A percentile compares a stretch with the other conserved stretches of the same genome.
These are phyloP conservation scores for Andricus quercusramuli DNA, from an alignment of 2,888 invertebrate genomes.

Conservation along the genomic window DNA sequence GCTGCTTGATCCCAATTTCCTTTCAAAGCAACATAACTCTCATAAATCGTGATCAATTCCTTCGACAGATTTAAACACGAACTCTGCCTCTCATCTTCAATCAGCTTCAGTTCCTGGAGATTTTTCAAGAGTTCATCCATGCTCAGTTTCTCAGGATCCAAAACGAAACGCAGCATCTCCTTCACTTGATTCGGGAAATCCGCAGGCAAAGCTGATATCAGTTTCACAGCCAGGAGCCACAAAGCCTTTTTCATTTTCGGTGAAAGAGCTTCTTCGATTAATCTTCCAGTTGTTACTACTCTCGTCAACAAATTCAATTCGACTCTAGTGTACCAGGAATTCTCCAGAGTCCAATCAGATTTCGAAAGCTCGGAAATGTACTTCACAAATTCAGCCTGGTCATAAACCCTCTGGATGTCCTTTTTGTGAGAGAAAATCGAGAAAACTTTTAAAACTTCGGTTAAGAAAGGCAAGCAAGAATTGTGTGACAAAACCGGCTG, in stretches of 20 bases:
- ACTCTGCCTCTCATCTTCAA: conserved; percentile 36
- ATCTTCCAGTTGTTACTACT: conserved; percentile 62
- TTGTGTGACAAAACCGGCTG: conserved; percentile 78
- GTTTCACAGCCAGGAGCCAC: conserved; percentile 71
- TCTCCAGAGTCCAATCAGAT: conserved; percentile 69
- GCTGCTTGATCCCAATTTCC: conserved; percentile 82
- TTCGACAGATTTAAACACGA: conserved; percentile 55
- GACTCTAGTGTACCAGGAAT: conserved; percentile 72
- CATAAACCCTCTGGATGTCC: conserved; percentile 61
- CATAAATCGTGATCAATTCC: conserved; percentile 64
- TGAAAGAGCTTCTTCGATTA: neutral
- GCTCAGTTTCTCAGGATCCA: conserved; percentile 65
- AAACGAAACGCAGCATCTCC: conserved; percentile 64
- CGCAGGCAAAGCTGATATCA: conserved; percentile 71
- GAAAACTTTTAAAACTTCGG: conserved; percentile 63
- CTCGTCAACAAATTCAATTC: conserved; percentile 68
- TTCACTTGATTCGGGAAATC: conserved; percentile 65
- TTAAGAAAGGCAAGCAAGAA: conserved; percentile 79
- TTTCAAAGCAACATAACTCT: conserved; percentile 61
- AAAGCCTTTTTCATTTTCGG: conserved; percentile 55
- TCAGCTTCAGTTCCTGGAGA: conserved; percentile 55
- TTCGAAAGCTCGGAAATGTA: conserved; percentile 66
- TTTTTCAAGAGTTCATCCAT: conserved; percentile 61
- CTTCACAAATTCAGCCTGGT: conserved; percentile 60
- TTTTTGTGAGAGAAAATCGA: conserved; percentile 48